phyloP scores from a whole-genome alignment of 92 coral and sea anemone species.

The Montipora capitata region DNA sequence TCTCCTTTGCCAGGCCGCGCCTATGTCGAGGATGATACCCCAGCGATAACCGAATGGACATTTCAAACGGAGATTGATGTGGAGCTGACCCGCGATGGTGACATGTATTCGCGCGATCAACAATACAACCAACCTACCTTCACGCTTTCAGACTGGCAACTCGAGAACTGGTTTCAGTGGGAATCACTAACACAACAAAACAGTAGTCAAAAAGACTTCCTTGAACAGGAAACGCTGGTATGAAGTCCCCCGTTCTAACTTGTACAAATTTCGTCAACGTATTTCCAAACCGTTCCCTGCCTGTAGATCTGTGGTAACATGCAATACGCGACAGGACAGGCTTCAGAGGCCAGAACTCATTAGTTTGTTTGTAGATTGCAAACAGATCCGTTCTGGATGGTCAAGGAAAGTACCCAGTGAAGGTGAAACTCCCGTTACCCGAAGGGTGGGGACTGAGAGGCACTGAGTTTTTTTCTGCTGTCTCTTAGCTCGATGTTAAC shows the following conservation, averaged over 20 bases:
- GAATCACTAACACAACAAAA: slow-evolving; percentile 81
- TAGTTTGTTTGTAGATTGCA: too few relatives aligned
- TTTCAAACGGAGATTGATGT: slow-evolving; percentile 82
- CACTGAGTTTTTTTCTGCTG: too few relatives aligned
- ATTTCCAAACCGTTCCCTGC: not conserved
- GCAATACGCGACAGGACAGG: not conserved
- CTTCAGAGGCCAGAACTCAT: too few relatives aligned
- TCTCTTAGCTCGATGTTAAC: too few relatives aligned
- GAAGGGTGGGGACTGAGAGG: too few relatives aligned
- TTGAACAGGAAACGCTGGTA: slow-evolving; percentile 92
- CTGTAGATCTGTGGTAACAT: not conserved
- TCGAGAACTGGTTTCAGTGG: slow-evolving; percentile 89
- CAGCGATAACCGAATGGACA: slow-evolving; percentile 75
- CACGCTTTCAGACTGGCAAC: slow-evolving; percentile 86
- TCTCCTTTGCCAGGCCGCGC: slow-evolving; percentile 81
- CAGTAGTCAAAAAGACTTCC: slow-evolving; percentile 81
- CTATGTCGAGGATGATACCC: slow-evolving; percentile 75
- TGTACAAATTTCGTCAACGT: not conserved
- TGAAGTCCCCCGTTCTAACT: slow-evolving; percentile 10
- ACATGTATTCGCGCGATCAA: slow-evolving; percentile 37
- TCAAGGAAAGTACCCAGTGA: too few relatives aligned
- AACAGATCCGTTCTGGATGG: too few relatives aligned
- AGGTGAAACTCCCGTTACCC: too few relatives aligned
- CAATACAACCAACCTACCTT: slow-evolving; percentile 49
- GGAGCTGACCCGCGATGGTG: slow-evolving; percentile 79